Evolutionary conservation across 2,113 vertebrate species (phyloP).

Genomic region (Ophthalmolycus amberensis): DNA sequence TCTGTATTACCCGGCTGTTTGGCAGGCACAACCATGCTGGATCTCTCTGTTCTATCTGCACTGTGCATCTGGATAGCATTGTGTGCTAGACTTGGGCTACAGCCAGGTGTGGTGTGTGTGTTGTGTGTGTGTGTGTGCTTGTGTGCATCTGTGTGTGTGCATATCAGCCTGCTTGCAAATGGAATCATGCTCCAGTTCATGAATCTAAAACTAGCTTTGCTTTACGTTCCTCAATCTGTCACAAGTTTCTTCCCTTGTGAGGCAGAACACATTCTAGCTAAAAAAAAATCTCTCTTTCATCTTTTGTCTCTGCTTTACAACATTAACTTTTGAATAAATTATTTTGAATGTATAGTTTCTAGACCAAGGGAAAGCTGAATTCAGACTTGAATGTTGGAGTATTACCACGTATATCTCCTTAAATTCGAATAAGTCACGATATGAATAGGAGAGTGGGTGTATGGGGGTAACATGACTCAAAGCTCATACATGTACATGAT

Average conservation of each 20-base stretch:
- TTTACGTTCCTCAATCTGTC: conserved; percentile 60
- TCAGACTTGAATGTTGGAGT: neutral
- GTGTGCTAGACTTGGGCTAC: conserved; percentile 71
- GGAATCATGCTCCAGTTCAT: conserved; percentile 64
- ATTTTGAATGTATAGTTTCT: neutral
- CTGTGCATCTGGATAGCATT: conserved; percentile 80
- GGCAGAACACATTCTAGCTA: conserved; percentile 29
- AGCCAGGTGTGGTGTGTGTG: conserved; percentile 63
- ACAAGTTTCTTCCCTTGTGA: conserved; percentile 45
- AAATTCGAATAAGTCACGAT: conserved; percentile 12
- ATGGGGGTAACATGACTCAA: neutral
- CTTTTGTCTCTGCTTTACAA: conserved; percentile 29
- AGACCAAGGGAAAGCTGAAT: neutral
- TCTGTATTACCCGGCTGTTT: conserved; percentile 63
- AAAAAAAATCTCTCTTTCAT: conserved; percentile 46
- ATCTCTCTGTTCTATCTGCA: conserved; percentile 75
- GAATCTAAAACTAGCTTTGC: conserved; percentile 65
- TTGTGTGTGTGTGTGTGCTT: conserved; percentile 33
- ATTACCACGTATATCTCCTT: conserved; percentile 13
- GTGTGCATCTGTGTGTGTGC: conserved; percentile 18
- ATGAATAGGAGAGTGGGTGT: conserved; percentile 5
- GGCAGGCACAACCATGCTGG: conserved; percentile 69
- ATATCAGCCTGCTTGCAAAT: conserved; percentile 47
- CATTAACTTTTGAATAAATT: neutral
- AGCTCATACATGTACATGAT: neutral